Percentiles rank a stretch among this genome's conserved stretches.
Conservation (phyloP, 2,888 invertebrate genomes). For the Hetaerina titia region DNA sequence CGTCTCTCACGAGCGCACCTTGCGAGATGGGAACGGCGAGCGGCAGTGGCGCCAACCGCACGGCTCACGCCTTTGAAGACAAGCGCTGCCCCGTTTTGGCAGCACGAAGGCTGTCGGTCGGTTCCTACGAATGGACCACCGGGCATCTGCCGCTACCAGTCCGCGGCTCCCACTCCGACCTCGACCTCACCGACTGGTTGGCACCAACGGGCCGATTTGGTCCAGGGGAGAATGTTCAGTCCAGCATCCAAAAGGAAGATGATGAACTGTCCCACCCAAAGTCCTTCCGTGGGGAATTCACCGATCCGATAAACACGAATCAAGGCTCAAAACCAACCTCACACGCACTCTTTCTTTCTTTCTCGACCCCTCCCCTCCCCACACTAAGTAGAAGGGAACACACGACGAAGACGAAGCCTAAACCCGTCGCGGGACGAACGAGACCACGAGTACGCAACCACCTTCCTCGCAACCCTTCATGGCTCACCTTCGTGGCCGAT, state of each 20-base stretch:
- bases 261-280: background rate
- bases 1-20: constrained; percentile 20
- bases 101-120: background rate
- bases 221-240: background rate
- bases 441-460: background rate
- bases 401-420: background rate
- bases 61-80: background rate
- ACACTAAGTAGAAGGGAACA: background rate
- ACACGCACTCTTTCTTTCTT: background rate
- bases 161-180: background rate
- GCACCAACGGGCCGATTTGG: background rate
- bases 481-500: background rate
- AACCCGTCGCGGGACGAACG: background rate
- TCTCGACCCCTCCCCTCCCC: background rate
- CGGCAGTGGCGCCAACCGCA: constrained; percentile 46
- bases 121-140: background rate
- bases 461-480: background rate
- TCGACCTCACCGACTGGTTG: background rate
- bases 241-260: background rate
- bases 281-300: background rate
- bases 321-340: background rate
- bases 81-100: background rate
- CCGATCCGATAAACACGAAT: background rate
- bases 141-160: background rate
- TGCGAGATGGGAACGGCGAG: background rate